Evolutionary conservation across 2,113 vertebrate genomes (phyloP).

Genomic region (Emydocephalus ijimae): DNA sequence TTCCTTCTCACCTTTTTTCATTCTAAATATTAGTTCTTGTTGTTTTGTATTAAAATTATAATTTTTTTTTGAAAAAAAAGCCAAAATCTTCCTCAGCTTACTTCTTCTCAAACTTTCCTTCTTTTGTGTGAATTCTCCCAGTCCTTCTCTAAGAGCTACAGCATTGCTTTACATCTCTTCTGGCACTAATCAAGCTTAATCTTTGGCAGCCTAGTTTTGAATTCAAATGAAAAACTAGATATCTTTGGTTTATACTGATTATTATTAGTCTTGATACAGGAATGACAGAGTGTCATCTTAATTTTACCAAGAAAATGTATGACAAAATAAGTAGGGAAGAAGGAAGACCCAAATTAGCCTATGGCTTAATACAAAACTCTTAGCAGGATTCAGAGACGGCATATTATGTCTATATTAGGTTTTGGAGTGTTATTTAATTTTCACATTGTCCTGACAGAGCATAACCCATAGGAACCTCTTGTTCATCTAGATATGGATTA

Average conservation of each 20-base stretch:
- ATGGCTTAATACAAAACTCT: background rate
- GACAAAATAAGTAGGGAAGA: background rate
- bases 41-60: background rate
- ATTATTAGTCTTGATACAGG: background rate
- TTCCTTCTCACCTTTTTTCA: background rate
- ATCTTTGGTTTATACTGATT: background rate
- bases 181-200: background rate
- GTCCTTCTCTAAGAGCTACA: background rate
- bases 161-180: background rate
- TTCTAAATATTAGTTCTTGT: background rate
- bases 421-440: slow-evolving; percentile 49
- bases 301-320: background rate
- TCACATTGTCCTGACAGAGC: slow-evolving; percentile 53
- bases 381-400: background rate
- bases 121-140: background rate
- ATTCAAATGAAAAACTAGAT: background rate
- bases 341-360: background rate
- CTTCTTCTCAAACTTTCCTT: background rate
- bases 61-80: background rate
- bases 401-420: background rate
- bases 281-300: background rate
- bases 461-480: slow-evolving; percentile 32
- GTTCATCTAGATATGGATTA: slow-evolving; percentile 20
- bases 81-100: background rate
- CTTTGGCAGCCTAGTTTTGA: background rate